These are phyloP conservation scores for Hyla sarda DNA, from an alignment of 2,113 vertebrate species.

Conservation along the genomic window DNA sequence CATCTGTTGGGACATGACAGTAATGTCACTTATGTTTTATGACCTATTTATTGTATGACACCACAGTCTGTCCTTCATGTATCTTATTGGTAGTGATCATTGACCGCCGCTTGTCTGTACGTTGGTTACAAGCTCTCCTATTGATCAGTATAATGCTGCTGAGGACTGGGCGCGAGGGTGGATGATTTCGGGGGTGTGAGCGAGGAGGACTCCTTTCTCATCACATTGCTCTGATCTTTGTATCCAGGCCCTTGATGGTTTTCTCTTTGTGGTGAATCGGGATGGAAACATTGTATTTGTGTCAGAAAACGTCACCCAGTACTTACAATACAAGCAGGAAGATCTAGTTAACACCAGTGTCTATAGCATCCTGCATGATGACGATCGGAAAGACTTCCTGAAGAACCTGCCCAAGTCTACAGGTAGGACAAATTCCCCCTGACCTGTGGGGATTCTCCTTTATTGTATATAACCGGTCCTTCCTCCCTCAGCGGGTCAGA, in stretches of 20 bases:
- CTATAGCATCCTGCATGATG: slow-evolving; percentile 93
- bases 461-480: not conserved
- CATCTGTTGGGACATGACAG: too few species aligned
- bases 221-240: not conserved
- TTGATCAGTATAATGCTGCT: too few species aligned
- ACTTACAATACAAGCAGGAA: slow-evolving; percentile 96
- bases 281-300: slow-evolving; percentile 97
- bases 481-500: too few species aligned
- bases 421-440: slow-evolving; percentile 75
- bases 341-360: slow-evolving; percentile 96
- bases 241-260: slow-evolving; percentile 91
- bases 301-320: slow-evolving; percentile 97
- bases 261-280: slow-evolving; percentile 97
- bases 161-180: too few species aligned
- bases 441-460: not conserved
- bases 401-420: slow-evolving; percentile 93
- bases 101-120: too few species aligned
- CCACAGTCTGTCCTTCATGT: too few species aligned
- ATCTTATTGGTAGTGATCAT: too few species aligned
- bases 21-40: too few species aligned
- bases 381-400: slow-evolving; percentile 93
- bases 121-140: too few species aligned
- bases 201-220: too few species aligned
- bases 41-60: too few species aligned
- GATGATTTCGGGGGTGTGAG: too few species aligned